Evolutionary conservation across 2,113 vertebrate genomes (phyloP), one percentile per base, ranked within the genome.

Genomic region (Semnornis frantzii): DNA sequence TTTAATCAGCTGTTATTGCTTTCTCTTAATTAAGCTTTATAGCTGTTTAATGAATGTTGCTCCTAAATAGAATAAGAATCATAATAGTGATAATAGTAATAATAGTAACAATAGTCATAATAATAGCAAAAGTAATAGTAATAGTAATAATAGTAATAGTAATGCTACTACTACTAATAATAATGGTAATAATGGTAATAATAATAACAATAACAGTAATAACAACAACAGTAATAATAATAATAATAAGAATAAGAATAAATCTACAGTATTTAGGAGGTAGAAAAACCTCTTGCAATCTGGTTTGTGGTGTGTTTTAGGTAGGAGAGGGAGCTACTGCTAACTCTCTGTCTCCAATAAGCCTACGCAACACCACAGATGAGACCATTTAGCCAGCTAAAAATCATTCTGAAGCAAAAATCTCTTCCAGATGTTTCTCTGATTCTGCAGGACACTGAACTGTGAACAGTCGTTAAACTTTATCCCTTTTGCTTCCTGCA

Each of bases 21-120:
- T 91, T 90, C 85, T 90, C 76, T 91, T 92, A 94, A 95, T 96
- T 91, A 94, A 87, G 69, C 85, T 95, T 91, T 88, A 86, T 77
- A 65, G 93, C 76, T 78, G 30, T 78, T 95, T 94, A 96, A 94
- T 83, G 79, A 80, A 92, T 68, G 58, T 73, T 86, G 33, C 19
- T 94, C 39, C 65, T 80, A 72, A 92, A 60, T 81, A 39, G 69
- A 39, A 39, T 39, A 39, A 39, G 9, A 39, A 11, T 39, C 37
- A 39, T 39, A 39, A 39, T 39, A 39, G 37, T 39, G 9, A 37
- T 42, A 42, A 42, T 42, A 44, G 42, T 44, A 44, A 44, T 44
- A 44, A 44, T 15, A 44, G 15, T 44, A 44, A 44, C 9, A 39
- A 11, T 39, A 39, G 37, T 37, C 37, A 39, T 39, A 39, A 11